Evolutionary conservation across 2,888 invertebrate species (phyloP).

Genomic region (Pristionchus arcanus): DNA sequence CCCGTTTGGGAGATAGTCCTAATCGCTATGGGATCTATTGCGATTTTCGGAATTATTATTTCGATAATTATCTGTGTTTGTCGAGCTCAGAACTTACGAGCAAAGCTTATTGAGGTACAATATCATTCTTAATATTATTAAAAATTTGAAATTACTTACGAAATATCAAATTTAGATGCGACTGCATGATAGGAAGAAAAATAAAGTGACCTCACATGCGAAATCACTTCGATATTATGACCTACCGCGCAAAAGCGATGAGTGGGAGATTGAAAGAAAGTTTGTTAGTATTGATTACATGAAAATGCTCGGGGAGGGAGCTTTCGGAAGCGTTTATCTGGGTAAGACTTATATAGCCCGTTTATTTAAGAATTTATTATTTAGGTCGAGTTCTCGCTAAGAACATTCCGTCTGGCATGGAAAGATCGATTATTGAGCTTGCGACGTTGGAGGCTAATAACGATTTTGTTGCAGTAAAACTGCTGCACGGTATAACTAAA

Average conservation of each 20-base stretch:
- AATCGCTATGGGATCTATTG: too few species aligned
- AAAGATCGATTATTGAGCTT: background rate
- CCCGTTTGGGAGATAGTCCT: too few species aligned
- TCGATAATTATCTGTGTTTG: too few species aligned
- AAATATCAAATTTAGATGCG: too few species aligned
- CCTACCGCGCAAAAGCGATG: background rate
- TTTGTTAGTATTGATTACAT: background rate
- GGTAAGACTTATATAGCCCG: background rate
- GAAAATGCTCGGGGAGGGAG: background rate
- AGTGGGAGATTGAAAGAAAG: slow-evolving; percentile 13
- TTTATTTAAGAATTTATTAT: background rate
- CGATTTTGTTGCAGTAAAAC: background rate
- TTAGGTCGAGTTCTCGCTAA: background rate
- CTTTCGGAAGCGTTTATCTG: background rate
- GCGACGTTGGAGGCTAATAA: background rate
- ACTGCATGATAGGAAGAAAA: too few species aligned
- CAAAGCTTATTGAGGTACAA: too few species aligned
- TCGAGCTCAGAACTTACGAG: too few species aligned
- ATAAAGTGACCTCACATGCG: too few species aligned
- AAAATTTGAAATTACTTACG: too few species aligned
- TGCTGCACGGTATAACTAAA: background rate
- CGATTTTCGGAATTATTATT: too few species aligned
- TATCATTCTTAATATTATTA: too few species aligned
- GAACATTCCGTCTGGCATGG: background rate
- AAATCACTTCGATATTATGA: background rate